A percentile compares a stretch with the other conserved stretches of the same genome.
Conservation (phyloP, 2,888 invertebrate species). For the Chironomus tentans region DNA sequence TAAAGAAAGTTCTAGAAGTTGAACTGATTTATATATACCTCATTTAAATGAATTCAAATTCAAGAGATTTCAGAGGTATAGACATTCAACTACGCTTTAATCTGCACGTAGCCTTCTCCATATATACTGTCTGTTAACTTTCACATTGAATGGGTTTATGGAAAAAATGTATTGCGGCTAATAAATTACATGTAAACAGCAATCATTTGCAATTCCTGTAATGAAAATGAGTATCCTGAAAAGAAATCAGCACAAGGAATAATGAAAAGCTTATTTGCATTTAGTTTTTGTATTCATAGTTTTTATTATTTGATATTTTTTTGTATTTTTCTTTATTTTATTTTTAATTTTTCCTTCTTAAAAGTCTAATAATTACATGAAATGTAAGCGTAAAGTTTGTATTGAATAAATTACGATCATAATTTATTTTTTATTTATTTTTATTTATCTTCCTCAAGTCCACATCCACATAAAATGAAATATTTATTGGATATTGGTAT, state of each 20-base stretch:
- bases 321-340: neutral
- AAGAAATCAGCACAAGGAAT: neutral
- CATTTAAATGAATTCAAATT: too few species aligned
- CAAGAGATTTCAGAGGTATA: too few species aligned
- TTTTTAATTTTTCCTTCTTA: neutral
- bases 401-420: constrained; percentile 22
- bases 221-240: neutral
- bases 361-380: constrained; percentile 15
- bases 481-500: neutral
- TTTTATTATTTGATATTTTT: neutral
- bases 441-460: neutral
- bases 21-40: too few species aligned
- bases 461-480: neutral
- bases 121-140: too few species aligned
- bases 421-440: neutral
- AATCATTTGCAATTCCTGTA: too few species aligned
- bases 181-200: too few species aligned
- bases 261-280: neutral
- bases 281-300: constrained; percentile 4
- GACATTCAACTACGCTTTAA: too few species aligned
- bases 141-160: too few species aligned
- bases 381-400: constrained; percentile 22
- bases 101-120: too few species aligned
- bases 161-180: too few species aligned
- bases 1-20: too few species aligned